phyloP scores from a whole-genome alignment of 2,113 vertebrate genomes.

The Ptyas mucosa region DNA sequence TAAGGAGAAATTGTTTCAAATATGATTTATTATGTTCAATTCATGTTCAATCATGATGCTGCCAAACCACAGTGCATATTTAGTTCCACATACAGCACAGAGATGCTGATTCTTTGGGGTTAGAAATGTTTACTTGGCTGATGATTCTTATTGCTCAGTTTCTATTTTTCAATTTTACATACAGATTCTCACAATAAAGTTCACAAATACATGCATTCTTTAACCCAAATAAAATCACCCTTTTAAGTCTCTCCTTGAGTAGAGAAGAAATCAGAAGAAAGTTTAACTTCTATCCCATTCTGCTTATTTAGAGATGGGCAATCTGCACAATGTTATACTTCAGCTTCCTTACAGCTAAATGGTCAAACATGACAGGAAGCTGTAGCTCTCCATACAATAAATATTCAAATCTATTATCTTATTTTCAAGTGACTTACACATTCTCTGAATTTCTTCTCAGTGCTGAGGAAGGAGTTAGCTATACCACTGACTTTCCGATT shows the following conservation, averaged over 20 bases:
- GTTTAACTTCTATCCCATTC: background rate
- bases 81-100: background rate
- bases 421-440: constrained; percentile 65
- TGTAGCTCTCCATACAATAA: background rate
- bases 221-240: background rate
- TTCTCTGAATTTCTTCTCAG: constrained; percentile 52
- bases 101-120: background rate
- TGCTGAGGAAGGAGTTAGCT: constrained; percentile 73
- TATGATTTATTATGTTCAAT: background rate
- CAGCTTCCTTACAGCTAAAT: background rate
- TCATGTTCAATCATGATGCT: background rate
- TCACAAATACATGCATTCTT: background rate
- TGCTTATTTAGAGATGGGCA: background rate
- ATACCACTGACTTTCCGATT: constrained; percentile 70
- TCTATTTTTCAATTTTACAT: background rate
- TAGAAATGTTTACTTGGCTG: background rate
- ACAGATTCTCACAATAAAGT: background rate
- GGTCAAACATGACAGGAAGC: background rate
- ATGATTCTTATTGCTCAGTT: background rate
- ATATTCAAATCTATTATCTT: background rate
- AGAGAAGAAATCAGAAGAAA: background rate
- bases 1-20: background rate
- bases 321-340: background rate
- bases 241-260: background rate
- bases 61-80: background rate